phyloP scores from a whole-genome alignment of 92 coral and sea anemone species.

The Bergia puertoricense region DNA sequence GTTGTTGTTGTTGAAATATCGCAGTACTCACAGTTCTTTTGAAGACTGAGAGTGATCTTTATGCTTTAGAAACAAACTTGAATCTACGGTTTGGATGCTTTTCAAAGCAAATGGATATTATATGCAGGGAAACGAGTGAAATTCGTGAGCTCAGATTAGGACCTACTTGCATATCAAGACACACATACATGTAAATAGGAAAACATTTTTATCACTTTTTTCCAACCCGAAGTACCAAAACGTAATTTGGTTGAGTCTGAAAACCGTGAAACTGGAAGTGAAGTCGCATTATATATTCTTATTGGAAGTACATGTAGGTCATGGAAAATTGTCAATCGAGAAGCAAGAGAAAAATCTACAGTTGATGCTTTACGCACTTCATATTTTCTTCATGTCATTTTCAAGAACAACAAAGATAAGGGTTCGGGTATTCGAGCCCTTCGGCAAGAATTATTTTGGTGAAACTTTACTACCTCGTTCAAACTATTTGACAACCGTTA shows the following conservation, averaged over 20 bases:
- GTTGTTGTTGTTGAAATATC: neutral
- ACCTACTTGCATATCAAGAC: neutral
- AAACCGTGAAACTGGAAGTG: neutral
- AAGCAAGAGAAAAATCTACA: no score
- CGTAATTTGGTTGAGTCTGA: neutral
- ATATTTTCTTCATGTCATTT: no score
- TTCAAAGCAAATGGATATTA: neutral
- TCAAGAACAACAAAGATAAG: no score
- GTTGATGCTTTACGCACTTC: no score
- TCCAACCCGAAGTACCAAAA: neutral
- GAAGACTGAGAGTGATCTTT: neutral
- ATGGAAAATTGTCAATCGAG: no score
- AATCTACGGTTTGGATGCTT: no score
- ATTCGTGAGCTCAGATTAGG: neutral
- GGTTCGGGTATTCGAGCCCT: no score
- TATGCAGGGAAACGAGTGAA: no score
- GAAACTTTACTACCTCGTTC: no score
- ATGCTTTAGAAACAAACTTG: neutral
- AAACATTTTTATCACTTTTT: neutral
- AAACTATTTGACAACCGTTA: no score
- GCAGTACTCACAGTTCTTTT: neutral
- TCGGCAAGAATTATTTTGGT: no score
- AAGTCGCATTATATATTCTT: neutral
- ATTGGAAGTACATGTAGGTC: no score
- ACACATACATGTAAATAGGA: neutral